These are phyloP conservation scores for Chrysomallon squamiferum DNA, from an alignment of 1,140 invertebrate genomes.

Conservation along the genomic window DNA sequence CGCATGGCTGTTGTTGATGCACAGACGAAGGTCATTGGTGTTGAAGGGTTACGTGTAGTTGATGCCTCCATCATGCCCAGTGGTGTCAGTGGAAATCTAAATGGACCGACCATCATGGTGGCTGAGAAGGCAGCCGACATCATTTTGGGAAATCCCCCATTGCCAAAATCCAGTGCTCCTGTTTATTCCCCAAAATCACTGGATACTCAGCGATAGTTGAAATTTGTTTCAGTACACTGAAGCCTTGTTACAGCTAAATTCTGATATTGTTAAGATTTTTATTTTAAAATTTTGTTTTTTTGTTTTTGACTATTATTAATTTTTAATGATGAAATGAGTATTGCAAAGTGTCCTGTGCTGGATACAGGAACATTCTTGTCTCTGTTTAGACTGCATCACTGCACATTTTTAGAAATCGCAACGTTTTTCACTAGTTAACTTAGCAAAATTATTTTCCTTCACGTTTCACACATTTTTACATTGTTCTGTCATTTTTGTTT, in stretches of 20 bases:
- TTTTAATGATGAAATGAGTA: background rate
- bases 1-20: slow-evolving; percentile 69
- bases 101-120: slow-evolving; percentile 68
- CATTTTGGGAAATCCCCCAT: slow-evolving; percentile 56
- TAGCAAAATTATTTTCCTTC: too few relatives aligned
- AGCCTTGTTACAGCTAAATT: background rate
- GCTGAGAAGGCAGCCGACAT: slow-evolving; percentile 68
- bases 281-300: background rate
- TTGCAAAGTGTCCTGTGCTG: background rate
- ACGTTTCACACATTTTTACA: too few relatives aligned
- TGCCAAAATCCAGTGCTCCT: slow-evolving; percentile 52
- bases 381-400: too few relatives aligned
- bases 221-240: background rate
- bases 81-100: slow-evolving; percentile 67
- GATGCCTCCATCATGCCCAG: slow-evolving; percentile 70
- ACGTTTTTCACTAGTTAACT: too few relatives aligned
- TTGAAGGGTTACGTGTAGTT: slow-evolving; percentile 65
- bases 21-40: slow-evolving; percentile 60
- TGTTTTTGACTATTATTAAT: background rate
- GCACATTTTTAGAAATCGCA: too few relatives aligned
- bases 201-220: slow-evolving; percentile 43
- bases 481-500: too few relatives aligned
- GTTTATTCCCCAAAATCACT: slow-evolving; percentile 52
- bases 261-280: background rate
- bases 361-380: too few relatives aligned